These are phyloP conservation scores for Diarsia rubi DNA, from an alignment of 2,888 invertebrate species.

Conservation along the genomic window DNA sequence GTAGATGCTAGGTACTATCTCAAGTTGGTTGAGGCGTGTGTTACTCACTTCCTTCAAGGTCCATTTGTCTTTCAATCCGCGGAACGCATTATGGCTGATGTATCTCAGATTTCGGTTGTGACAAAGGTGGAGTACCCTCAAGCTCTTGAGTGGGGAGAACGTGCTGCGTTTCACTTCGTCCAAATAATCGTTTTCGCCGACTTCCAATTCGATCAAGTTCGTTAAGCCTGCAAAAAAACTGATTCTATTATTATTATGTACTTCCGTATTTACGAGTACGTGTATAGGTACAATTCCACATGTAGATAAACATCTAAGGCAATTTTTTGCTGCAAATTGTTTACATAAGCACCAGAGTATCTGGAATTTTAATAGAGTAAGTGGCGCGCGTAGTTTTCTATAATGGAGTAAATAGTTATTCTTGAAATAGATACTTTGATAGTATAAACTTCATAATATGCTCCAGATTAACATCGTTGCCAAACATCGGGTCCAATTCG, in stretches of 20 bases:
- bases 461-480: conserved; percentile 51
- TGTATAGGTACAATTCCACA: conserved; percentile 36
- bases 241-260: conserved; percentile 65
- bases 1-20: conserved; percentile 32
- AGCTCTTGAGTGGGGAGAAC: conserved; percentile 87
- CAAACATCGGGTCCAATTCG: conserved; percentile 48
- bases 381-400: not conserved
- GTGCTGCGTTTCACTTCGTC: conserved; percentile 90
- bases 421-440: conserved; percentile 52
- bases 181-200: conserved; percentile 91
- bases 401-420: conserved; percentile 43
- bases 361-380: conserved; percentile 24
- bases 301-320: conserved; percentile 53
- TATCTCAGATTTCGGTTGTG: conserved; percentile 89
- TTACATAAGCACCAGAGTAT: conserved; percentile 11
- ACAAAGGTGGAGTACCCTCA: conserved; percentile 86
- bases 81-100: conserved; percentile 92
- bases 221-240: conserved; percentile 85
- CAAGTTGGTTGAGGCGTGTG: conserved; percentile 20
- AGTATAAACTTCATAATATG: conserved; percentile 35
- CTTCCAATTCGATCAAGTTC: conserved; percentile 90
- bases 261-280: conserved; percentile 57
- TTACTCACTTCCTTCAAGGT: conserved; percentile 89
- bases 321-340: conserved; percentile 48
- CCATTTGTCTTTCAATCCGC: conserved; percentile 87